Conservation (phyloP, 2,113 vertebrate genomes). For the Shinisaurus crocodilurus region DNA sequence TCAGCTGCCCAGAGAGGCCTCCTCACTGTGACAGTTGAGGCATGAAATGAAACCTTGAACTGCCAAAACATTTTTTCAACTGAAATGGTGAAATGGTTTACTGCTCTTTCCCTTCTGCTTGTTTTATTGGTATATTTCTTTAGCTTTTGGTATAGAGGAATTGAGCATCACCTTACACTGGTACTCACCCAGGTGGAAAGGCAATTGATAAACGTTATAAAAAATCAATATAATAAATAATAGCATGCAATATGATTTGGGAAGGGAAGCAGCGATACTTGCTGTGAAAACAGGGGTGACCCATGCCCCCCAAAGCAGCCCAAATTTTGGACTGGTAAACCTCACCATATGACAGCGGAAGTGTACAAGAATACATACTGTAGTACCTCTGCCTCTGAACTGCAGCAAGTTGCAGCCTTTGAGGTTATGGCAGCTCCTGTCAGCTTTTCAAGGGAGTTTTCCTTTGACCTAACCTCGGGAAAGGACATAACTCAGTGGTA, state of each 20-base stretch:
- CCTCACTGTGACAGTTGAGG: no score
- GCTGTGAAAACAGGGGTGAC: background rate
- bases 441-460: conserved; percentile 52
- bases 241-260: background rate
- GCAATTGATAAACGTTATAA: background rate
- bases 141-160: background rate
- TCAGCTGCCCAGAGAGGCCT: no score
- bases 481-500: background rate
- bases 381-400: background rate
- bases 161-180: background rate
- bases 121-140: background rate
- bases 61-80: no score
- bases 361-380: conserved; percentile 29
- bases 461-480: conserved; percentile 11
- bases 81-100: background rate
- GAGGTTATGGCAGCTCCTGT: conserved; percentile 29
- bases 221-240: no score
- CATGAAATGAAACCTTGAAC: no score
- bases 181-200: background rate
- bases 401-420: conserved; percentile 50
- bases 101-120: background rate
- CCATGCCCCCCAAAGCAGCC: background rate
- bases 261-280: background rate
- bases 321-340: conserved; percentile 34
- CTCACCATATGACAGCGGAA: conserved; percentile 45